Evolutionary conservation across 2,888 invertebrate genomes (phyloP).

Genomic region (Dasysyrphus tricinctus): DNA sequence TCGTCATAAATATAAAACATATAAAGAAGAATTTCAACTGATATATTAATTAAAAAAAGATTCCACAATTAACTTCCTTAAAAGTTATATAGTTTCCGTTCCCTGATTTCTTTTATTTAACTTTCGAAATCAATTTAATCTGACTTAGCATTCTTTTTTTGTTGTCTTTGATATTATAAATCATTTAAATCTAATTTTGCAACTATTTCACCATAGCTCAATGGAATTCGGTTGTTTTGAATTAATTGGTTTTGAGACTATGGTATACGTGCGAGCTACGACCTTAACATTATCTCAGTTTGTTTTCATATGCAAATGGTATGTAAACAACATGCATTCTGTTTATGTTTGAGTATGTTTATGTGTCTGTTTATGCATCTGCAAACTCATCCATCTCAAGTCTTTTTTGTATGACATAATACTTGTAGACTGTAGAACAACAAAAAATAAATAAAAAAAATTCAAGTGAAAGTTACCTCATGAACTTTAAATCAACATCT

Average conservation of each 20-base stretch:
- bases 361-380: slow-evolving; percentile 8
- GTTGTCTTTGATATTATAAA: slow-evolving; percentile 8
- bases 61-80: not conserved
- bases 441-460: slow-evolving; percentile 36
- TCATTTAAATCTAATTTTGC: slow-evolving; percentile 52
- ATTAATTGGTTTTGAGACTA: slow-evolving; percentile 46
- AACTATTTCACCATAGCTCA: slow-evolving; percentile 52
- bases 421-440: slow-evolving; percentile 57
- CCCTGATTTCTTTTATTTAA: not conserved
- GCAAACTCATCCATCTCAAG: slow-evolving; percentile 22
- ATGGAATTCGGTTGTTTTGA: slow-evolving; percentile 20
- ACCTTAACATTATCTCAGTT: slow-evolving; percentile 25
- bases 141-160: not conserved
- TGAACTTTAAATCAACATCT: slow-evolving; percentile 2
- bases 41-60: not conserved
- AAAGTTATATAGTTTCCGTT: not conserved
- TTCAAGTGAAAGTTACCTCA: slow-evolving; percentile 65
- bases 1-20: not conserved
- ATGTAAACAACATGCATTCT: slow-evolving; percentile 54
- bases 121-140: slow-evolving; percentile 17
- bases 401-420: slow-evolving; percentile 42
- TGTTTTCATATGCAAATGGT: slow-evolving; percentile 60
- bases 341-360: not conserved
- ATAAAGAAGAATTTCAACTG: not conserved
- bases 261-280: slow-evolving; percentile 63